Base-by-base conservation (phyloP, 2,113 vertebrate genomes). In the Grammomys dolichurus region DNA sequence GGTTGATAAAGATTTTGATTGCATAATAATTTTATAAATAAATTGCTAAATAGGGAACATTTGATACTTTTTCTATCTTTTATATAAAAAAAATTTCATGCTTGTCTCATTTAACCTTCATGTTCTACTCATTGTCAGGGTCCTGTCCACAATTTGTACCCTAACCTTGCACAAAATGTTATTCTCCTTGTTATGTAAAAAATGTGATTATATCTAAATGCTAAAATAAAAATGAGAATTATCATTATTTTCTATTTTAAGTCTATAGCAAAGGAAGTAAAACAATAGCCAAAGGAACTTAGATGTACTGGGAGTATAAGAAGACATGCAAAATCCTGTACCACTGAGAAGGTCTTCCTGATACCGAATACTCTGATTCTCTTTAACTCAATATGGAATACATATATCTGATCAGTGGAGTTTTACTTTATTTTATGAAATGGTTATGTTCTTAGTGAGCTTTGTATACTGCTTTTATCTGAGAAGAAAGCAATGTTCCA, bases 371-470 rank as follows among this genome's bases (percentile, higher is more conserved):
- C 94, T 94, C 8, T 94, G 40, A 31, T 87, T n/a, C 19, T 92
- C 28, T 89, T 60, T 28, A 90, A 96, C 31, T 94, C 89, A 67
- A 63, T 69, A 56, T 87, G 69, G 17, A 87, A 78, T 78, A 78
- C 46, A 77, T 31, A 75, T 48, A 48, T 73, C 48, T 77, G 40
- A 82, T 90, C 40, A 78, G 56, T 73, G 10, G 33, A 76, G 11
- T 20, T 92, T 89, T 7, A 46, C 56, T 89, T 85, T 85, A 48
- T 94, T 72, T 90, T 56, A 92, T 26, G 54, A 70, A 93, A 95
- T 92, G 24, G 46, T 65, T 96, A 73, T 58, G 31, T 51, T 94
- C 69, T 69, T 24, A 90, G 36, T 73, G 46, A 87, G 69, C 33
- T 89, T 46, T 78, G 56, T 86, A 92, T 36, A 75, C 86, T 87